These are phyloP conservation scores for Dione vanillae DNA, from an alignment of 2,888 invertebrate species.

Conservation along the genomic window DNA sequence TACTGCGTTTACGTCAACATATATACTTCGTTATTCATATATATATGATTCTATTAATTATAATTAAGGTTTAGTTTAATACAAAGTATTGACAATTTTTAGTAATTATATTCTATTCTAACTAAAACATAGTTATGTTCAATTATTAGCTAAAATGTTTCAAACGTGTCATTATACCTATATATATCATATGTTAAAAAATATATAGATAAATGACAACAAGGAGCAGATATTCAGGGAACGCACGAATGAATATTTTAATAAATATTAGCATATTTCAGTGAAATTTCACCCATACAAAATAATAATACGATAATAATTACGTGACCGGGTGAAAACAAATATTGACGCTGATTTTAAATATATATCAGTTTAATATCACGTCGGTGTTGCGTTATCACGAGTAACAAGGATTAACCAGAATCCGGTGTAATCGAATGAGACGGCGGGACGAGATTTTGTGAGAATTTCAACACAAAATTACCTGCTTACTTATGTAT, in stretches of 20 bases:
- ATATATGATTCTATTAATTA: no score
- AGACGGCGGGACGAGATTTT: constrained; percentile 39
- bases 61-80: no score
- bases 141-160: no score
- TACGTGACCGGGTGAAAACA: constrained; percentile 5
- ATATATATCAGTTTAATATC: constrained; percentile 5
- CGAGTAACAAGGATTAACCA: constrained; percentile 34
- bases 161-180: no score
- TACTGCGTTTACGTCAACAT: no score
- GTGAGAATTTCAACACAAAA: constrained; percentile 35
- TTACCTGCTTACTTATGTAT: constrained; percentile 44
- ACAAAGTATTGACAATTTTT: no score
- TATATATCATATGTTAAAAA: no score
- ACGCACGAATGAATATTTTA: constrained; percentile 1
- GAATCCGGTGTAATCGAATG: constrained; percentile 40
- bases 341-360: constrained; percentile 26
- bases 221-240: neutral
- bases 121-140: no score
- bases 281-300: neutral
- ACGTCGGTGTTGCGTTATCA: no score
- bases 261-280: constrained; percentile 11
- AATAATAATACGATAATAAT: constrained; percentile 13
- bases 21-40: no score
- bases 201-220: no score
- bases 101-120: no score